These are phyloP conservation scores for Anoplolepis gracilipes DNA, from an alignment of 1,140 invertebrate genomes.

Conservation along the genomic window DNA sequence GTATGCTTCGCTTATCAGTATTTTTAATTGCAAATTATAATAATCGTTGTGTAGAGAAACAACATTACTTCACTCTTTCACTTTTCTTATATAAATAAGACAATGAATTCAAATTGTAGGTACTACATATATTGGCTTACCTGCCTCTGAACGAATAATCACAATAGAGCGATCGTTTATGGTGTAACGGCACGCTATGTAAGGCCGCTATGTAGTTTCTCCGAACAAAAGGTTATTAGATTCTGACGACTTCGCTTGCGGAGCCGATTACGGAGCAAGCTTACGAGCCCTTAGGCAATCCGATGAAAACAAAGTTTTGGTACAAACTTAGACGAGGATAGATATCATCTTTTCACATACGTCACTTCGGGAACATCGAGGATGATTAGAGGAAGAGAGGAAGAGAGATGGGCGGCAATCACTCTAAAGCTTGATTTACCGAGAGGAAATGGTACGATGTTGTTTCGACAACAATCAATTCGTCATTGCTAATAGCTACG, in stretches of 20 bases:
- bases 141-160: neutral
- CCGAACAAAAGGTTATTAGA: slow-evolving; percentile 51
- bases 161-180: slow-evolving; percentile 2
- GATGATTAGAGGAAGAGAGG: slow-evolving; percentile 30
- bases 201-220: neutral
- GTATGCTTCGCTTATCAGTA: neutral
- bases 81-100: slow-evolving; percentile 6
- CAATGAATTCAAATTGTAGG: neutral
- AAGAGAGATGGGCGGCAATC: neutral
- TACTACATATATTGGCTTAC: neutral
- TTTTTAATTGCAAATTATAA: neutral
- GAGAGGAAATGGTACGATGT: slow-evolving; percentile 16
- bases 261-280: slow-evolving; percentile 21
- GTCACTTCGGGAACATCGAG: slow-evolving; percentile 25
- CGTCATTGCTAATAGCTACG: slow-evolving; percentile 47
- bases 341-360: slow-evolving; percentile 34
- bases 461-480: slow-evolving; percentile 55
- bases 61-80: neutral
- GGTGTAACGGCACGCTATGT: neutral
- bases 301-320: slow-evolving; percentile 38
- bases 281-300: slow-evolving; percentile 35
- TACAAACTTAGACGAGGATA: slow-evolving; percentile 20
- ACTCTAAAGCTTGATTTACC: slow-evolving; percentile 33
- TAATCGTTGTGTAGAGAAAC: neutral
- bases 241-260: slow-evolving; percentile 32